A percentile compares a stretch with the other conserved stretches of the same genome.
phyloP scores from a whole-genome alignment of 2,888 invertebrate genomes.

The Papilio gigon region DNA sequence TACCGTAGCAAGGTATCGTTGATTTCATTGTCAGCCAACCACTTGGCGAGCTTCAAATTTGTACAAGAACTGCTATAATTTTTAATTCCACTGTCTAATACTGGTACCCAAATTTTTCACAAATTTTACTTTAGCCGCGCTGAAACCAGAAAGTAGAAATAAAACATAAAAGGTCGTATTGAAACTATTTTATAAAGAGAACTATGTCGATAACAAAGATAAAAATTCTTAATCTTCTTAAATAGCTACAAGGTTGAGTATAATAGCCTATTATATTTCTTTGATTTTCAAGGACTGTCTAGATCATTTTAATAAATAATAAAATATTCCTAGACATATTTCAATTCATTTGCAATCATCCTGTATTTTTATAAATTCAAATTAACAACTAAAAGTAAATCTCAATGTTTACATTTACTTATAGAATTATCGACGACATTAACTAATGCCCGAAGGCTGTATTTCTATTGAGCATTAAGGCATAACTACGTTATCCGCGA shows the following conservation, averaged over 20 bases:
- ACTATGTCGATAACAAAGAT: no score
- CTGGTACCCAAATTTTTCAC: no score
- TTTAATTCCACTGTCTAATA: no score
- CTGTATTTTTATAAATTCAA: neutral
- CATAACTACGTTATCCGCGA: constrained; percentile 62
- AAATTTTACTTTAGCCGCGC: neutral
- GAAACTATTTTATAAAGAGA: neutral
- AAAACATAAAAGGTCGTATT: neutral
- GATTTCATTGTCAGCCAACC: no score
- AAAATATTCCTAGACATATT: neutral
- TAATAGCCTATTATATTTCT: no score
- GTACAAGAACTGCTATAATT: no score
- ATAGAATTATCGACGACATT: constrained; percentile 15
- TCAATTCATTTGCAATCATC: neutral
- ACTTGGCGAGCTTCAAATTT: no score
- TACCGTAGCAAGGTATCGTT: no score
- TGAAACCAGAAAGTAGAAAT: neutral
- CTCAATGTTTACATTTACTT: neutral
- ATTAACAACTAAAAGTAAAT: neutral
- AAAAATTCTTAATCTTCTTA: neutral
- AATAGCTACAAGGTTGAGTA: no score
- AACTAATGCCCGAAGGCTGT: constrained; percentile 54
- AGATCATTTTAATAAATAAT: no score
- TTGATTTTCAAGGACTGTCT: no score
- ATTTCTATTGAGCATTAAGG: constrained; percentile 63